A percentile compares a stretch with the other conserved stretches of the same genome.
Evolutionary conservation across 2,797 vertebrate species (phyloP).

Genomic region (Galagoides demidoff): DNA sequence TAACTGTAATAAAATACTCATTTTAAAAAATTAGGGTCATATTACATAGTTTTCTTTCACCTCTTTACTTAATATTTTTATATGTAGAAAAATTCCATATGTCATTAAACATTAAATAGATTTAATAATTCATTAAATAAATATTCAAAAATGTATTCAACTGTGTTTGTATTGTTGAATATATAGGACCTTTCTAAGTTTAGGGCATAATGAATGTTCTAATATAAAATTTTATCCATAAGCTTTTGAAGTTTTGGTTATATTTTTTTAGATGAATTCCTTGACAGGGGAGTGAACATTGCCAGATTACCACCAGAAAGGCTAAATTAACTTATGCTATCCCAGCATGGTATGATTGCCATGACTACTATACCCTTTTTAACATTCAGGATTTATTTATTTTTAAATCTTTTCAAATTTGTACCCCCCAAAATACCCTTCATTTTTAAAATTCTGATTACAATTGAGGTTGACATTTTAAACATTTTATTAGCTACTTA

Average conservation of each 20-base stretch:
- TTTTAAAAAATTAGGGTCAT: background rate
- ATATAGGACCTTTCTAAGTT: constrained; percentile 29
- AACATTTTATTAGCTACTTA: constrained; percentile 11
- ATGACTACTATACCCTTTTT: background rate
- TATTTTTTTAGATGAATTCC: constrained; percentile 19
- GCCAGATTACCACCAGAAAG: background rate
- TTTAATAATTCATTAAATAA: constrained; percentile 29
- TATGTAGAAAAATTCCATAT: background rate
- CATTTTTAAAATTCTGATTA: constrained; percentile 33
- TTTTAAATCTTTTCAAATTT: constrained; percentile 36
- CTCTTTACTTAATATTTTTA: constrained; percentile 7
- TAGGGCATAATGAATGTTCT: background rate
- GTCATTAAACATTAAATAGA: constrained; percentile 23
- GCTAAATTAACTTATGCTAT: background rate
- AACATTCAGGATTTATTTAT: constrained; percentile 37
- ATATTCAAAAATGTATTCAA: constrained; percentile 7
- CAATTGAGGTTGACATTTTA: background rate
- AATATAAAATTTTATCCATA: constrained; percentile 24
- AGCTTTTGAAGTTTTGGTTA: constrained; percentile 47
- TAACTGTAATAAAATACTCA: background rate
- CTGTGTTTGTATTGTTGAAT: background rate
- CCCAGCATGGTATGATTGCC: background rate
- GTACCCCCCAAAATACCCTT: background rate
- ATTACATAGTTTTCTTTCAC: constrained; percentile 4
- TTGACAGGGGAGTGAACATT: background rate